Percentiles rank a stretch among this genome's conserved stretches.
phyloP scores from a whole-genome alignment of 2,888 invertebrate genomes.

The Cryptus armator region DNA sequence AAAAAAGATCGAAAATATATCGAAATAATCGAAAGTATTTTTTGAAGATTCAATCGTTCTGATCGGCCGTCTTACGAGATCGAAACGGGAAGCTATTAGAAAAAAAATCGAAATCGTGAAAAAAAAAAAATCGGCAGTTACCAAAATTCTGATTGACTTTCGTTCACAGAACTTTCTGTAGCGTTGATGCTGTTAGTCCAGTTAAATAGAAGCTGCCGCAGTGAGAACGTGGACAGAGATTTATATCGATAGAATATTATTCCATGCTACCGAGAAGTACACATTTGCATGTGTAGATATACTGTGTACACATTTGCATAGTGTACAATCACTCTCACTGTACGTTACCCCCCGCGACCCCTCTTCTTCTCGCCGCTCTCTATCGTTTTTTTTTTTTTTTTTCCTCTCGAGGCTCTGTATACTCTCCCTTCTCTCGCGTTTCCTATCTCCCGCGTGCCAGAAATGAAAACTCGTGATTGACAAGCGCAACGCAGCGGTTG shows the following conservation, averaged over 20 bases:
- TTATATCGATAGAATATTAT: constrained; percentile 49
- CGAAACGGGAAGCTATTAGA: too few relatives aligned
- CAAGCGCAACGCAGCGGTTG: constrained; percentile 58
- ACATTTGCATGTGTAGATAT: constrained; percentile 50
- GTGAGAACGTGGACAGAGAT: constrained; percentile 31
- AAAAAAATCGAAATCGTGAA: background rate
- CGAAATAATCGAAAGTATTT: too few relatives aligned
- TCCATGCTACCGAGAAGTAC: constrained; percentile 55
- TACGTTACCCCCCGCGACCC: background rate
- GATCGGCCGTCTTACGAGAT: too few relatives aligned
- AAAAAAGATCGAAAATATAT: too few relatives aligned
- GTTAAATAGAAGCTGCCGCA: constrained; percentile 52
- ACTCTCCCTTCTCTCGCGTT: constrained; percentile 8
- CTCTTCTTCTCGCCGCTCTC: constrained; percentile 3
- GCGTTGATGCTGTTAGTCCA: constrained; percentile 7
- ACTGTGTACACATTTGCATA: constrained; percentile 56
- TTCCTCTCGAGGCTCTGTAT: background rate
- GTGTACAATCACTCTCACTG: constrained; percentile 58
- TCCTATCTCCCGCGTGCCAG: constrained; percentile 50
- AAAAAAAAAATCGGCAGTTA: background rate
- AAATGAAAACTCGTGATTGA: constrained; percentile 64
- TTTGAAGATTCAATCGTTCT: too few relatives aligned
- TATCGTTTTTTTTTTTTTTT: constrained; percentile 1
- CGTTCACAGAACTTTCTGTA: background rate
- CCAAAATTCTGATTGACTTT: too few relatives aligned